phyloP scores from a whole-genome alignment of 2,888 invertebrate genomes.

The Tupiocoris notatus region DNA sequence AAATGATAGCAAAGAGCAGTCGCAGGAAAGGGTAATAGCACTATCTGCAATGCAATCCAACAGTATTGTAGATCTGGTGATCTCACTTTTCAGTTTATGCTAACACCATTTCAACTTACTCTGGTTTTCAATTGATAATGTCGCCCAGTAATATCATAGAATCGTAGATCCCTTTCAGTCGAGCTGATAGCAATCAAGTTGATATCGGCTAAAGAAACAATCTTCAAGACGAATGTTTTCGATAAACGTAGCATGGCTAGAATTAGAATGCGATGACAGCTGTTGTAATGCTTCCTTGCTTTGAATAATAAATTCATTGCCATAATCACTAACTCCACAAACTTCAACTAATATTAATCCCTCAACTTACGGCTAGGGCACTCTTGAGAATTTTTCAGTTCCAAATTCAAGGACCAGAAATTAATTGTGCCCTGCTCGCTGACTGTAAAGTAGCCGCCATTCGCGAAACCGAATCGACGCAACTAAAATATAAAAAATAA shows the following conservation, averaged over 20 bases:
- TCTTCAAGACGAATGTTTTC: conserved; percentile 71
- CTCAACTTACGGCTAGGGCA: conserved; percentile 36
- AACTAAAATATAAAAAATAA: too few relatives aligned
- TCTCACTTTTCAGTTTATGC: too few relatives aligned
- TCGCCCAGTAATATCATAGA: conserved; percentile 68
- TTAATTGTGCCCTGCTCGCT: conserved; percentile 42
- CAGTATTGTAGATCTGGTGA: neutral
- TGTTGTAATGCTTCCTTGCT: too few relatives aligned
- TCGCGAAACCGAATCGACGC: conserved; percentile 19
- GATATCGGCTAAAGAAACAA: conserved; percentile 73
- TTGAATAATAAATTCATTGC: too few relatives aligned
- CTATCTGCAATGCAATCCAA: conserved; percentile 54
- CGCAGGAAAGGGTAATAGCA: conserved; percentile 63
- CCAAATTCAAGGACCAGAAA: conserved; percentile 44
- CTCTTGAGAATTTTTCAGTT: conserved; percentile 35
- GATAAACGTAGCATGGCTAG: conserved; percentile 59
- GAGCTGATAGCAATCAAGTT: conserved; percentile 74
- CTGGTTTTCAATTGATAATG: conserved; percentile 36
- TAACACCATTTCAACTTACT: conserved; percentile 15
- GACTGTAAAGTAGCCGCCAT: conserved; percentile 43
- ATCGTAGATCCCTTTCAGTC: conserved; percentile 73
- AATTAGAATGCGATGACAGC: too few relatives aligned
- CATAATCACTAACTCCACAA: too few relatives aligned
- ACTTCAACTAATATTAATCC: too few relatives aligned
- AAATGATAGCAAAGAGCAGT: conserved; percentile 64